phyloP scores from a whole-genome alignment of 2,797 vertebrate genomes.

The Periophthalmus magnuspinnatus region DNA sequence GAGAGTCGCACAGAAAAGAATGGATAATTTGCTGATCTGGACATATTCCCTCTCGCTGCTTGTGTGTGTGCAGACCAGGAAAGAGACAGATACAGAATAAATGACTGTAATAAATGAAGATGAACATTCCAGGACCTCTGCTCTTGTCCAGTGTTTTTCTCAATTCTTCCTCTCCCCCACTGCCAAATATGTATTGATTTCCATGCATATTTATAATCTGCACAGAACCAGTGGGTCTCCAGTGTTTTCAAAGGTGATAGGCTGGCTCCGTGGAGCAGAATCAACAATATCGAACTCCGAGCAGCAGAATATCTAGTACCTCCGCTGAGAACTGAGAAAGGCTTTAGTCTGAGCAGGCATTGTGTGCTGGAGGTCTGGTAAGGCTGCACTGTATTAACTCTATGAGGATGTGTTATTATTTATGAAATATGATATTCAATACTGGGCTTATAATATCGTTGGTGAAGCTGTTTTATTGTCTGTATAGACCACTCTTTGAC shows the following conservation, averaged over 20 bases:
- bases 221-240: constrained; percentile 56
- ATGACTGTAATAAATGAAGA: constrained; percentile 74
- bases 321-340: constrained; percentile 48
- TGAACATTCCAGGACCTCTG: constrained; percentile 62
- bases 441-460: constrained; percentile 5
- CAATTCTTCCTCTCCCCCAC: constrained; percentile 52
- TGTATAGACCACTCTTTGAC: constrained; percentile 3
- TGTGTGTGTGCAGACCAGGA: constrained; percentile 34
- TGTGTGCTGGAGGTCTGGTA: constrained; percentile 15
- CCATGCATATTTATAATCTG: constrained; percentile 76
- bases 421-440: constrained; percentile 2
- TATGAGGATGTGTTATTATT: constrained; percentile 17
- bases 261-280: constrained; percentile 54
- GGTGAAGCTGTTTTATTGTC: constrained; percentile 7
- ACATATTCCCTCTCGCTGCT: constrained; percentile 50
- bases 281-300: constrained; percentile 59
- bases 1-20: constrained; percentile 55
- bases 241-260: constrained; percentile 69
- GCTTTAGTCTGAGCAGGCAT: constrained; percentile 14
- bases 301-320: constrained; percentile 42
- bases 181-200: constrained; percentile 77
- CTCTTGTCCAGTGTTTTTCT: constrained; percentile 61
- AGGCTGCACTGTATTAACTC: constrained; percentile 34
- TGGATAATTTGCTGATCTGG: constrained; percentile 72
- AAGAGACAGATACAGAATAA: constrained; percentile 57